Evolutionary conservation across 2,113 vertebrate species (phyloP).

Genomic region (Rattus rattus): DNA sequence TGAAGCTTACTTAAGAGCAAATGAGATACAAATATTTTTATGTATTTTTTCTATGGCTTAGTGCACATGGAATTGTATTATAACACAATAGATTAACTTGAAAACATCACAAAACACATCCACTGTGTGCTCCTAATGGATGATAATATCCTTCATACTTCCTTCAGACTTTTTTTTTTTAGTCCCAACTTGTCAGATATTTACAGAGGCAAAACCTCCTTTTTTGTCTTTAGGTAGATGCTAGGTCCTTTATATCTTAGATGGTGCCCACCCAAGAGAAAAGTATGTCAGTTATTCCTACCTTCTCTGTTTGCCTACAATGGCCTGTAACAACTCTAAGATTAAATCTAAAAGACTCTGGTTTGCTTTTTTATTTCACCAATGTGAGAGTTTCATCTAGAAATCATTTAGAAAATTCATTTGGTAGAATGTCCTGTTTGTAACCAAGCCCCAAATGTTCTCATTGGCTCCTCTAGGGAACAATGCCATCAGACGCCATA

Average conservation of each 20-base stretch:
- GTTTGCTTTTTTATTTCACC: background rate
- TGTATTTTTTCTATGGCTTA: slow-evolving; percentile 29
- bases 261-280: background rate
- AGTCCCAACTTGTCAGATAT: background rate
- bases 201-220: background rate
- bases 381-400: background rate
- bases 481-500: background rate
- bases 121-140: background rate
- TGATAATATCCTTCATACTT: background rate
- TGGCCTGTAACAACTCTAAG: background rate
- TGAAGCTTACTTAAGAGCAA: slow-evolving; percentile 57
- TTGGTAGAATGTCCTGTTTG: background rate
- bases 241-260: background rate
- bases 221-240: background rate
- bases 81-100: background rate
- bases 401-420: background rate
- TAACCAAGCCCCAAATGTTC: background rate
- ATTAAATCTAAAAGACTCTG: background rate
- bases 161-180: background rate
- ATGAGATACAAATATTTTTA: slow-evolving; percentile 59
- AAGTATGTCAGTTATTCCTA: background rate
- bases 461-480: background rate
- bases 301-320: background rate
- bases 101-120: slow-evolving; percentile 10
- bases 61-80: slow-evolving; percentile 26